These are phyloP conservation scores for Cyphomyrus discorhynchus DNA, from an alignment of 2,113 vertebrate species.

Conservation along the genomic window DNA sequence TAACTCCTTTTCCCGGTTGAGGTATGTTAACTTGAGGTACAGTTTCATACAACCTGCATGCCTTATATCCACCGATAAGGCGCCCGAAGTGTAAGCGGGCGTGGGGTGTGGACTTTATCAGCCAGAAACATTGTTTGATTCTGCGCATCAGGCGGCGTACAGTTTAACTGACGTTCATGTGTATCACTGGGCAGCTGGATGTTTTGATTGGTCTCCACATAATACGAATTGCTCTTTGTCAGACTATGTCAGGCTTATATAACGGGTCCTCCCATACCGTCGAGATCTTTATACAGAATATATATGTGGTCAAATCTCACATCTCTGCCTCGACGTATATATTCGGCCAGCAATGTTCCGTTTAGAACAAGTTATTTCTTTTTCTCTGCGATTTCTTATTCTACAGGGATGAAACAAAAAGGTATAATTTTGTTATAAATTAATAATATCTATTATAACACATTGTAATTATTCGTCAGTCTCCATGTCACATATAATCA, in stretches of 20 bases:
- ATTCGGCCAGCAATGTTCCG: neutral
- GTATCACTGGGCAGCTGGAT: neutral
- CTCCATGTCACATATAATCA: neutral
- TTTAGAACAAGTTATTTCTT: neutral
- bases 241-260: neutral
- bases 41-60: neutral
- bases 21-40: neutral
- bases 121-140: constrained; percentile 8
- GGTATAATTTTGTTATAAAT: neutral
- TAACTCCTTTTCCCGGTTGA: neutral
- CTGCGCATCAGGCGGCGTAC: neutral
- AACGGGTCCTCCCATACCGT: neutral
- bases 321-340: neutral
- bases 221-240: neutral
- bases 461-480: neutral
- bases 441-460: neutral
- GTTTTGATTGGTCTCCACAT: constrained; percentile 12
- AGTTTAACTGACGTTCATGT: constrained; percentile 3
- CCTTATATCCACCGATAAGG: constrained; percentile 6
- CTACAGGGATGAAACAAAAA: neutral
- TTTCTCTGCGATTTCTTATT: neutral
- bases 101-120: constrained; percentile 8
- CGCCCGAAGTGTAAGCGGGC: neutral
- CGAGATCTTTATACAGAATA: neutral
- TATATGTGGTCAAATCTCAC: neutral